Evolutionary conservation across 2,888 invertebrate species (phyloP).

Genomic region (Habroteleia sp.): DNA sequence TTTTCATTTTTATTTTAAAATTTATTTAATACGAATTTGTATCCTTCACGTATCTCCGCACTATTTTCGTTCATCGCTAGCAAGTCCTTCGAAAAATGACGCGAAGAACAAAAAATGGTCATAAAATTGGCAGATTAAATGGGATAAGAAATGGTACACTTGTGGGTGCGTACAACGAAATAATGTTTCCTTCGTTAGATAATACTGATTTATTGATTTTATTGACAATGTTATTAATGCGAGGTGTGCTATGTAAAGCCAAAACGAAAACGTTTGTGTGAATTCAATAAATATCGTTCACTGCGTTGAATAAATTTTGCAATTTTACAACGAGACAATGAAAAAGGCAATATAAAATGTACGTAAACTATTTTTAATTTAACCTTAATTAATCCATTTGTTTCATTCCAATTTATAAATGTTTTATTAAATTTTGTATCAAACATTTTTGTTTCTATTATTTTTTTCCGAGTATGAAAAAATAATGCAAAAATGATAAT

Average conservation of each 20-base stretch:
- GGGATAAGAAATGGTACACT: slow-evolving; percentile 38
- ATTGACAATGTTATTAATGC: slow-evolving; percentile 54
- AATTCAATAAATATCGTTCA: slow-evolving; percentile 40
- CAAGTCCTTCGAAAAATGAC: slow-evolving; percentile 9
- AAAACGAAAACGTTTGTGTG: slow-evolving; percentile 14
- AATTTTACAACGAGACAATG: slow-evolving; percentile 6
- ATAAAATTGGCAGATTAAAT: slow-evolving; percentile 34
- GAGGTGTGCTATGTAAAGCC: slow-evolving; percentile 16
- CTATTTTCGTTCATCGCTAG: slow-evolving; percentile 7
- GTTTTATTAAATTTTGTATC: too few species aligned
- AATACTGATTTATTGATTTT: slow-evolving; percentile 58
- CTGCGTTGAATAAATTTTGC: slow-evolving; percentile 32
- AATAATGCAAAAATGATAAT: too few species aligned
- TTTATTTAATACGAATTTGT: too few species aligned
- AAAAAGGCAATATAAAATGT: slow-evolving; percentile 1
- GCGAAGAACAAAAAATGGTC: slow-evolving; percentile 5
- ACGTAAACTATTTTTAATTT: too few species aligned
- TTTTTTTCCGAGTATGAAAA: too few species aligned
- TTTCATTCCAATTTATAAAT: too few species aligned
- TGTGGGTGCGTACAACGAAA: slow-evolving; percentile 17
- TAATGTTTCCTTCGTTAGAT: slow-evolving; percentile 39
- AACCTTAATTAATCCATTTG: too few species aligned
- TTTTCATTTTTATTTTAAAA: too few species aligned
- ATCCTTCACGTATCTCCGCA: too few species aligned
- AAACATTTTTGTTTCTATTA: too few species aligned